A percentile compares a stretch with the other conserved stretches of the same genome.
phyloP scores from a whole-genome alignment of 2,888 invertebrate species.

The Gymnoscelis rufifasciata region DNA sequence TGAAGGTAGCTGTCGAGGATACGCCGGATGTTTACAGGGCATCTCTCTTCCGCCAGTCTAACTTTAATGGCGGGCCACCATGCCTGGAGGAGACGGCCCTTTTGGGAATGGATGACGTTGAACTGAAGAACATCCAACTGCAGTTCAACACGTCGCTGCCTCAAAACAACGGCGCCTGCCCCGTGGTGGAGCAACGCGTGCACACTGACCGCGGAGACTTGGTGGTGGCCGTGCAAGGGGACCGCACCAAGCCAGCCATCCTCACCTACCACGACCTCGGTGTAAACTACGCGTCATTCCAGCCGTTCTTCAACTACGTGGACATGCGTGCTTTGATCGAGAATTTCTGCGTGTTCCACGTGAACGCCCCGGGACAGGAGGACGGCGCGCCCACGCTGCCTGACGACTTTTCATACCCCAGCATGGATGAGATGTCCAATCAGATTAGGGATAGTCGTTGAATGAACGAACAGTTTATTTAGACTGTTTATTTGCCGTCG shows the following conservation, averaged over 20 bases:
- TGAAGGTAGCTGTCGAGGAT: constrained; percentile 1
- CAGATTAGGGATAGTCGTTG: too few relatives aligned
- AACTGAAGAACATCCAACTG: constrained; percentile 91
- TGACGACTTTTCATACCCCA: constrained; percentile 95
- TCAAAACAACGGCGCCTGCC: constrained; percentile 81
- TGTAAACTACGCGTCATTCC: constrained; percentile 95
- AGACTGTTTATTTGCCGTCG: too few relatives aligned
- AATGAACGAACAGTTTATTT: too few relatives aligned
- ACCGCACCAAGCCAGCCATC: constrained; percentile 94
- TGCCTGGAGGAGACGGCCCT: neutral
- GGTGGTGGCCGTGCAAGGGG: constrained; percentile 95
- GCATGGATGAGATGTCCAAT: constrained; percentile 96
- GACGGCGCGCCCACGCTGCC: constrained; percentile 95
- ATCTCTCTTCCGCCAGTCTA: constrained; percentile 10
- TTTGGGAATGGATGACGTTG: constrained; percentile 91
- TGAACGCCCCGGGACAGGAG: constrained; percentile 99
- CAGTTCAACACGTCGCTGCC: constrained; percentile 89
- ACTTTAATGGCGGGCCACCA: neutral
- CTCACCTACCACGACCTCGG: constrained; percentile 99
- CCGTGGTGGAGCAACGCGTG: constrained; percentile 89
- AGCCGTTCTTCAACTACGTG: constrained; percentile 95
- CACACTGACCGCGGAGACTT: constrained; percentile 94
- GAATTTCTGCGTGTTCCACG: constrained; percentile 98
- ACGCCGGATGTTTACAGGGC: constrained; percentile 1
- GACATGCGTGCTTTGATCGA: constrained; percentile 90